Percentiles rank a stretch among this genome's conserved stretches.
Conservation (phyloP, 2,113 vertebrate genomes). For the Cranoglanis bouderius region DNA sequence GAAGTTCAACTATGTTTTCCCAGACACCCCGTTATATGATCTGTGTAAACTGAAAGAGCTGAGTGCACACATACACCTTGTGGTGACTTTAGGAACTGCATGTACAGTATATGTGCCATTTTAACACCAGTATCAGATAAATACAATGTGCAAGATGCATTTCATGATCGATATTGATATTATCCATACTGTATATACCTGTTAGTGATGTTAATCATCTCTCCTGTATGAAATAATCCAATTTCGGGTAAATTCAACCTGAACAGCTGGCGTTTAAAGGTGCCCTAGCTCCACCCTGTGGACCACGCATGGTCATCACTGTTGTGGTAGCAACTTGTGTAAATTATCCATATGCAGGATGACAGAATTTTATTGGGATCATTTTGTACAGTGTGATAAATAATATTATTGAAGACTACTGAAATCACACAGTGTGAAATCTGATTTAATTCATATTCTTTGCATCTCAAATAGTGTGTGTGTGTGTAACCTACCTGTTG, state of each 20-base stretch:
- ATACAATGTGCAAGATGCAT: background rate
- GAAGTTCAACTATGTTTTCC: background rate
- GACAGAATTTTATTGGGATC: background rate
- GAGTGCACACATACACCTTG: background rate
- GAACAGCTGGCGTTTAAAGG: background rate
- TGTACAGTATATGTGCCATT: background rate
- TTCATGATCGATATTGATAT: background rate
- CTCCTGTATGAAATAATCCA: background rate
- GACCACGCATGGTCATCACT: background rate
- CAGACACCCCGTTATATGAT: background rate
- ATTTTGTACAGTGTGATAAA: background rate
- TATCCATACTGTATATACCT: background rate
- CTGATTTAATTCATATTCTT: too few species aligned
- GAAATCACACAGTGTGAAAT: too few species aligned
- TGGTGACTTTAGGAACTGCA: background rate
- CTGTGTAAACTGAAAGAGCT: background rate
- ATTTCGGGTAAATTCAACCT: background rate
- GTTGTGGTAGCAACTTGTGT: background rate
- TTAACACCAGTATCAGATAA: background rate
- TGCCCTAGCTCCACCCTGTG: background rate
- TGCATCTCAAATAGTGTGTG: background rate
- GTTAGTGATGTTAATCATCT: background rate
- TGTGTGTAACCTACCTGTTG: conserved; percentile 17
- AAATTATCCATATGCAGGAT: background rate
- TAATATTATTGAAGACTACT: background rate